These are phyloP conservation scores for Arbacia lixula DNA, from an alignment of 53 echinoderm and acorn worm genomes.

Conservation along the genomic window DNA sequence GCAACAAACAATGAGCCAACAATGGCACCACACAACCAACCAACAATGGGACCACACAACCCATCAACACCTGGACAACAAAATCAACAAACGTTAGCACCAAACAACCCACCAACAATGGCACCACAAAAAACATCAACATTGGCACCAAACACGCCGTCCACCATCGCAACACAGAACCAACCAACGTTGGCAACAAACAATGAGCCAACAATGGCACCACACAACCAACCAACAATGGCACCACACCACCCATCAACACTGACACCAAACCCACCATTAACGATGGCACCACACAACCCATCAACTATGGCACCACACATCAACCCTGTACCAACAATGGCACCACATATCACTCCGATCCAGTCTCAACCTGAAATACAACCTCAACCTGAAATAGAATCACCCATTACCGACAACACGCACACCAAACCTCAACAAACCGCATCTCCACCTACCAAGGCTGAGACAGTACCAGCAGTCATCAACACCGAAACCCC, in stretches of 20 bases:
- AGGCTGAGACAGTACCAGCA: no score
- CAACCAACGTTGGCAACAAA: background rate
- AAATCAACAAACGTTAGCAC: background rate
- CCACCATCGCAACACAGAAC: background rate
- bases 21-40: conserved; percentile 5
- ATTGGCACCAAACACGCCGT: background rate
- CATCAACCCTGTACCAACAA: background rate
- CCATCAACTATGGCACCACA: background rate
- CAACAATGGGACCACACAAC: background rate
- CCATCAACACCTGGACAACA: background rate
- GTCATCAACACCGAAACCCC: no score
- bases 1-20: no score
- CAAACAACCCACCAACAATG: background rate
- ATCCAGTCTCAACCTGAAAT: no score
- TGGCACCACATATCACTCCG: background rate
- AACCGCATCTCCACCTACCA: no score
- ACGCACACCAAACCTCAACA: no score
- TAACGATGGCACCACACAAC: background rate
- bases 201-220: background rate
- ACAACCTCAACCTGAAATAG: no score
- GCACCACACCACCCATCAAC: background rate
- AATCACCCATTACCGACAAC: no score
- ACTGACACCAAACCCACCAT: background rate
- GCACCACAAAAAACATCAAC: background rate
- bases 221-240: background rate